phyloP scores from a whole-genome alignment of 2,888 invertebrate genomes.

The Tyria jacobaeae region DNA sequence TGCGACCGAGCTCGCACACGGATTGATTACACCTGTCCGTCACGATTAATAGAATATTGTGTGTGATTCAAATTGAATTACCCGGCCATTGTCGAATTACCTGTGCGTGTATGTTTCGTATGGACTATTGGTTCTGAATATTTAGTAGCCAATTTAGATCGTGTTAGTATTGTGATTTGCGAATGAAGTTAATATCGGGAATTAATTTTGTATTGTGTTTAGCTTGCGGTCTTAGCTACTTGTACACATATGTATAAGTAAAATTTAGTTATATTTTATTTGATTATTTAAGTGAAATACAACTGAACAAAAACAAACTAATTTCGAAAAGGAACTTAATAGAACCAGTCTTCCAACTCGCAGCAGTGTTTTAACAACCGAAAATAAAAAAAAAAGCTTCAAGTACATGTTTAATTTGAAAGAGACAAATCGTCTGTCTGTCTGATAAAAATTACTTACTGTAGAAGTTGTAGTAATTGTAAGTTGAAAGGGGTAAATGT shows the following conservation, averaged over 20 bases:
- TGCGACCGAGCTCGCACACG: constrained; percentile 56
- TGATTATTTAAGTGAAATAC: too few species aligned
- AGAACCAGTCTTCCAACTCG: too few species aligned
- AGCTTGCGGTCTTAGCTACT: background rate
- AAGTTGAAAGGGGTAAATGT: background rate
- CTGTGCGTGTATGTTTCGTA: constrained; percentile 75
- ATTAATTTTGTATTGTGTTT: constrained; percentile 35
- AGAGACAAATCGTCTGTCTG: background rate
- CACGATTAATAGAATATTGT: constrained; percentile 85
- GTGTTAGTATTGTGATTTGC: constrained; percentile 62
- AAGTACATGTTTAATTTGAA: background rate
- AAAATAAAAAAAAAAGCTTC: too few species aligned
- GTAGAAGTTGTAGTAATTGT: too few species aligned
- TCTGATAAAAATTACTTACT: background rate
- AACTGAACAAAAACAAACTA: too few species aligned
- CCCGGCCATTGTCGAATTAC: constrained; percentile 78
- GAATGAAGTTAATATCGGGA: constrained; percentile 48
- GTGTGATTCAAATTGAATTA: constrained; percentile 84
- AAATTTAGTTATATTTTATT: too few species aligned
- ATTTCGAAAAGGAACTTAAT: too few species aligned
- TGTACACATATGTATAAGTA: background rate
- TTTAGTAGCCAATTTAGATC: constrained; percentile 81
- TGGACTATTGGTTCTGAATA: constrained; percentile 80
- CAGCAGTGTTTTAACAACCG: too few species aligned
- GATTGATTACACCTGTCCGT: constrained; percentile 85